These are phyloP conservation scores for Girardia tigrina DNA, from an alignment of 2,888 invertebrate species.

Conservation along the genomic window DNA sequence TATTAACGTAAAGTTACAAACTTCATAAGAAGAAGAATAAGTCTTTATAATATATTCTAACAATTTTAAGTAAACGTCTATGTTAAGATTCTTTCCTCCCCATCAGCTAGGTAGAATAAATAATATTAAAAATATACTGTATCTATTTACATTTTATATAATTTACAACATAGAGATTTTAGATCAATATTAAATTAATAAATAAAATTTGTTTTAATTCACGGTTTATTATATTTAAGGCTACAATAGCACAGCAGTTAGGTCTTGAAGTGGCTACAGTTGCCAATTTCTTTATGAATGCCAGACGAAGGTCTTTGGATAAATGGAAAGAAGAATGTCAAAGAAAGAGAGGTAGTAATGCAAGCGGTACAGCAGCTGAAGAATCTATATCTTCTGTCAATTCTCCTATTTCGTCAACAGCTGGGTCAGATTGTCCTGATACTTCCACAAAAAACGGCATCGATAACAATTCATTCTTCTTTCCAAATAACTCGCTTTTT, in stretches of 20 bases:
- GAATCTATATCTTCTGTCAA: background rate
- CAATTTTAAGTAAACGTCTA: too few relatives aligned
- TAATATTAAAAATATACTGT: too few relatives aligned
- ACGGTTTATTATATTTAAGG: too few relatives aligned
- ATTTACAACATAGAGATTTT: too few relatives aligned
- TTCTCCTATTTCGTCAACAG: background rate
- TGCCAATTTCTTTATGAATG: slow-evolving; percentile 99
- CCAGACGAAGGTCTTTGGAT: slow-evolving; percentile 70
- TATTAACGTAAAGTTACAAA: too few relatives aligned
- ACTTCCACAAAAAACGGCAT: background rate
- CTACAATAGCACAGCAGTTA: slow-evolving; percentile 88
- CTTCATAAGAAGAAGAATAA: too few relatives aligned
- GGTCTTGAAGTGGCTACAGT: slow-evolving; percentile 92
- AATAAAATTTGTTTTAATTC: too few relatives aligned
- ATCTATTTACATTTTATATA: too few relatives aligned
- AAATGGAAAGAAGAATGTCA: slow-evolving; percentile 64
- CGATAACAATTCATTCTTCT: slow-evolving; percentile 15
- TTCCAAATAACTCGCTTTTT: slow-evolving; percentile 8
- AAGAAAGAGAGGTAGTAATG: slow-evolving; percentile 10
- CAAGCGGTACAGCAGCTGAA: background rate
- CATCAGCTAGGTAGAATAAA: too few relatives aligned
- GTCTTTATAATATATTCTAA: too few relatives aligned
- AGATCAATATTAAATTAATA: too few relatives aligned
- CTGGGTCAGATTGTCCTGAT: background rate
- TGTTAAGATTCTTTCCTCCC: too few relatives aligned